Base-by-base conservation (phyloP, 2,113 vertebrate species). In the Monopterus albus region DNA sequence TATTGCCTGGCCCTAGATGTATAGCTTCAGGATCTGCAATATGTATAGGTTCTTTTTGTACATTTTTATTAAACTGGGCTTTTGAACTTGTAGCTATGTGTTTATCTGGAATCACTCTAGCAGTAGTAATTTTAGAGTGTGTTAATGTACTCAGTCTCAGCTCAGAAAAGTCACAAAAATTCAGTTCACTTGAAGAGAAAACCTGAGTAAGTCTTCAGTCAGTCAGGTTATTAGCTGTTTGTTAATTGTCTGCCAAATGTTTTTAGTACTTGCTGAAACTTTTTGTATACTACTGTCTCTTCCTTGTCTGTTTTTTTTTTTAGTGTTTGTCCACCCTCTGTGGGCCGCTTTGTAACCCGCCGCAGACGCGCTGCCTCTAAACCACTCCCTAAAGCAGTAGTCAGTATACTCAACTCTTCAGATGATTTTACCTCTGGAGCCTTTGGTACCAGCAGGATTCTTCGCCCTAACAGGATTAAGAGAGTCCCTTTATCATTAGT, bases 341-440 rank as follows among this genome's bases (percentile, higher is more conserved):
- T 9, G 0, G 72, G 72, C 1, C 78, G 81, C n/a, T 90, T 85
- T 51, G 89, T 92, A 25, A 92, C 89, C 40, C 75, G 63, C 6
- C 87, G 86, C 29, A 85, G 58, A 71, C 51, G 69, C 26, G 45
- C 56, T 0, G 9, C 40, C 0, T 11, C 65, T n/a, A 81, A 67
- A 61, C 17, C 64, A 62, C n/a, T 14, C 20, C 25, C 49, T 10
- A 67, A 69, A 59, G 42, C 20, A 5, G 20, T 7, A 4, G 43
- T 14, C 13, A 33, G 5, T 43, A 36, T 42, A 5, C 50, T 88
- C 2, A 75, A 89, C 83, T 92, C 91, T 3, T 91, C 89, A 0
- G 87, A 91, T 10, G 90, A 93, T 13, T 92, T 92, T 35, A 29
- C 68, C 10, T 43, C 52, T 14, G 20, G 21, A 15, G 45, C 10